These are phyloP conservation scores for Brachionus rotundiformis DNA, from an alignment of 1,140 invertebrate species.

Conservation along the genomic window DNA sequence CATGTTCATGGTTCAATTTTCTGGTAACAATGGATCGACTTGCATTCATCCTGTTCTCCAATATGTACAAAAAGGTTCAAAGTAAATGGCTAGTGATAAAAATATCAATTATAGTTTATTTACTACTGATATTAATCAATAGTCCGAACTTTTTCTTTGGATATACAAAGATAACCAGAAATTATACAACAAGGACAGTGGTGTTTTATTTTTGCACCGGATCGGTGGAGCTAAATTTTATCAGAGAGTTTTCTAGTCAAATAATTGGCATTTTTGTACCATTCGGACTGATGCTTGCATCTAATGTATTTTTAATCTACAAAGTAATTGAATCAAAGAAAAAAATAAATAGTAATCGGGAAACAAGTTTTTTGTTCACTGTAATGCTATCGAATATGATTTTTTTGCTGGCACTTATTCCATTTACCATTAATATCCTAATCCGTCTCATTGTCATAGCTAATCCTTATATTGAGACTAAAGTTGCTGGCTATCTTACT, in stretches of 20 bases:
- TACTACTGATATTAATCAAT: neutral
- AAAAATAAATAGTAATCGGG: neutral
- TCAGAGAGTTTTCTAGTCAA: neutral
- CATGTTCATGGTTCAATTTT: constrained; percentile 7
- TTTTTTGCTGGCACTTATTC: neutral
- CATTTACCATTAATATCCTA: neutral
- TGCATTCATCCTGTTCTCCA: neutral
- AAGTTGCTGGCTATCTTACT: neutral
- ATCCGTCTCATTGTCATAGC: neutral
- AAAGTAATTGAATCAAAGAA: neutral
- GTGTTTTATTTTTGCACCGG: constrained; percentile 2
- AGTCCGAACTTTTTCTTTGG: neutral
- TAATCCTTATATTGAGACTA: neutral
- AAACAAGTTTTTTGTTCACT: neutral
- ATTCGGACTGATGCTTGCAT: neutral
- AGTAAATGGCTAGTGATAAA: neutral
- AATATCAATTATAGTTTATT: neutral
- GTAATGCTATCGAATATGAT: neutral
- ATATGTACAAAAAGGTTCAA: neutral
- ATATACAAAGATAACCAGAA: neutral
- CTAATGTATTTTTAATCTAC: neutral
- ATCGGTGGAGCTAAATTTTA: neutral
- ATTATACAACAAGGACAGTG: neutral
- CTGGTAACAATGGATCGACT: neutral
- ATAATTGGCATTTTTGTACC: neutral